Percentiles rank a stretch among this genome's conserved stretches.
phyloP scores from a whole-genome alignment of 2,797 vertebrate genomes.

The Melanotaenia parkinsoni region DNA sequence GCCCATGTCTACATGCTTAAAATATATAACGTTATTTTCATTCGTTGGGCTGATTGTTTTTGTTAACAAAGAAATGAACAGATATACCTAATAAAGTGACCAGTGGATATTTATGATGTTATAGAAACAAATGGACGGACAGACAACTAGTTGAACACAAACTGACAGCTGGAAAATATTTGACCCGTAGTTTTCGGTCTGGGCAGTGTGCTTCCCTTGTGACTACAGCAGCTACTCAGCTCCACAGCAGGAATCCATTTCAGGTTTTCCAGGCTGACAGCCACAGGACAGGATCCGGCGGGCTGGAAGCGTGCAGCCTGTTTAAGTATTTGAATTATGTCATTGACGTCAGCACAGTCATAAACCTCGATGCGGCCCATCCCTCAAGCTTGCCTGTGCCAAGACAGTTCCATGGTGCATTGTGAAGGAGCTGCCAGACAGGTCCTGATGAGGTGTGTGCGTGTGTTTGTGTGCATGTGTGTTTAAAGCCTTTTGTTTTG shows the following conservation, averaged over 20 bases:
- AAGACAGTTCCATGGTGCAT: slow-evolving; percentile 86
- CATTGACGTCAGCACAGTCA: slow-evolving; percentile 99
- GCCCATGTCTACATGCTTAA: no score
- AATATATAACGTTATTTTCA: no score
- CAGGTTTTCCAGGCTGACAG: slow-evolving; percentile 70
- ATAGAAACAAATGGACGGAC: no score
- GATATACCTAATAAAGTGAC: no score
- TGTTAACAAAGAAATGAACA: no score
- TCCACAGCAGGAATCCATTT: slow-evolving; percentile 63
- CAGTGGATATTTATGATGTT: no score
- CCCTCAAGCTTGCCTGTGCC: slow-evolving; percentile 86
- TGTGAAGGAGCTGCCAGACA: slow-evolving; percentile 88
- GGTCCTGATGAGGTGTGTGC: slow-evolving; percentile 65
- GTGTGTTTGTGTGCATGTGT: slow-evolving; percentile 36
- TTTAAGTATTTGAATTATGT: slow-evolving; percentile 99
- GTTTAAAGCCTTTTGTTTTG: slow-evolving; percentile 65
- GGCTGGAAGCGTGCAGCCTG: slow-evolving; percentile 91
- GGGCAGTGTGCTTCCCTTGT: slow-evolving; percentile 35
- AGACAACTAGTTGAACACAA: background rate
- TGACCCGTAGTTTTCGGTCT: slow-evolving; percentile 32
- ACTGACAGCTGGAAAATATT: slow-evolving; percentile 26
- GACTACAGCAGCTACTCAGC: slow-evolving; percentile 37
- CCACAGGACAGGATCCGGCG: slow-evolving; percentile 77
- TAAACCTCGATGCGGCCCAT: slow-evolving; percentile 93
- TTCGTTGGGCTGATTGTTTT: no score